A percentile compares a stretch with the other conserved stretches of the same genome.
Evolutionary conservation across 1,140 invertebrate genomes (phyloP).

Genomic region (Drosophila sechellia): DNA sequence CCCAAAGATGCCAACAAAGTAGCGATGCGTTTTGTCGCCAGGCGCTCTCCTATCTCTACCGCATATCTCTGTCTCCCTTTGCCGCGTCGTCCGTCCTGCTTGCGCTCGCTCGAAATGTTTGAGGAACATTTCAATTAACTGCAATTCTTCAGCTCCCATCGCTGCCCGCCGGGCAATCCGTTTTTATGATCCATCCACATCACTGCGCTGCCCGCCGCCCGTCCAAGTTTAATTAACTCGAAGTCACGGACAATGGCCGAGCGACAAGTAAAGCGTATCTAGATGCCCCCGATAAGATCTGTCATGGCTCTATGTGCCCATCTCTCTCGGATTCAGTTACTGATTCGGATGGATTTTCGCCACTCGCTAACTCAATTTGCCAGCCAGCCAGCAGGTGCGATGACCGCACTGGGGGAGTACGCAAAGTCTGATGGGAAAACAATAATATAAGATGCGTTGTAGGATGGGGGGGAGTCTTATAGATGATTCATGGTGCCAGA

Average conservation of each 20-base stretch:
- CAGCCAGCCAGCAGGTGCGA: constrained; percentile 52
- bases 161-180: constrained; percentile 59
- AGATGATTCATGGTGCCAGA: background rate
- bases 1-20: constrained; percentile 50
- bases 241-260: constrained; percentile 65
- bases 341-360: constrained; percentile 14
- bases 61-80: constrained; percentile 2
- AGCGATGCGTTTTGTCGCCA: constrained; percentile 68
- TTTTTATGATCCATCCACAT: constrained; percentile 61
- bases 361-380: constrained; percentile 63
- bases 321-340: constrained; percentile 6
- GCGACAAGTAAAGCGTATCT: constrained; percentile 75
- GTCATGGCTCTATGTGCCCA: constrained; percentile 32
- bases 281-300: constrained; percentile 77
- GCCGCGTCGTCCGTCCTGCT: constrained; percentile 11
- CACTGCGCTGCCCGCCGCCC: constrained; percentile 33
- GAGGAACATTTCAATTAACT: constrained; percentile 84
- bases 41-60: constrained; percentile 28
- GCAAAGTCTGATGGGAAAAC: background rate
- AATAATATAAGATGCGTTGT: constrained; percentile 1
- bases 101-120: constrained; percentile 24
- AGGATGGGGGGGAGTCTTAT: background rate
- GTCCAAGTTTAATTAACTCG: constrained; percentile 78
- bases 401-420: constrained; percentile 31
- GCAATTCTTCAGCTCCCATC: constrained; percentile 74